Conservation (phyloP, 2,888 invertebrate species). For the Heteromurus nitidus region DNA sequence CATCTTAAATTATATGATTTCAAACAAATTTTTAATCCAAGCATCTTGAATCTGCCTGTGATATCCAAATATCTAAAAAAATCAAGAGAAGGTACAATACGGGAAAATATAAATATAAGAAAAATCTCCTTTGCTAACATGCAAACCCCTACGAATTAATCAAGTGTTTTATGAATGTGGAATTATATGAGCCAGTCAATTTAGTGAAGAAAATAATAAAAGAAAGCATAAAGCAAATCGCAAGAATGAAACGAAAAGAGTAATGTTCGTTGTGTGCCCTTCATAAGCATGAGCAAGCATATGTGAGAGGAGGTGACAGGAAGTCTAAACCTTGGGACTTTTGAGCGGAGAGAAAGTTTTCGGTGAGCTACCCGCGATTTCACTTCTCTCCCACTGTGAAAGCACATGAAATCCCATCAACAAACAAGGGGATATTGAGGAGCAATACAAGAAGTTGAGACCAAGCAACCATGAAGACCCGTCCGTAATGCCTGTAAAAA, state of each 20-base stretch:
- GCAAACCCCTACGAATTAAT: not conserved
- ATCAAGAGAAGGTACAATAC: not conserved
- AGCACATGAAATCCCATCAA: conserved; percentile 56
- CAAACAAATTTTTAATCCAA: conserved; percentile 17
- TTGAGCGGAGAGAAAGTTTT: not conserved
- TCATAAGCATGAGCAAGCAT: no score
- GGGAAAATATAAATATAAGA: conserved; percentile 2
- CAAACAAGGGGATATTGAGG: not conserved
- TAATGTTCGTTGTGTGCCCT: no score
- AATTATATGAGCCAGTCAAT: no score
- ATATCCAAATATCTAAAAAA: conserved; percentile 51
- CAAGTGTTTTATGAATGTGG: no score
- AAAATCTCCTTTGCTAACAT: not conserved
- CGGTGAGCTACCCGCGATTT: not conserved
- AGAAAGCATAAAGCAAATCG: no score
- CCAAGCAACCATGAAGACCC: conserved; percentile 57
- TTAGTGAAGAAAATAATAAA: not conserved
- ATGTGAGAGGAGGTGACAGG: no score
- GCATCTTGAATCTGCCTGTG: conserved; percentile 62
- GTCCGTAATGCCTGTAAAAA: not conserved
- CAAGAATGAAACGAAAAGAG: no score
- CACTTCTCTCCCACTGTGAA: conserved; percentile 30
- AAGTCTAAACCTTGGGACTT: not conserved
- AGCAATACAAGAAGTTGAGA: conserved; percentile 26
- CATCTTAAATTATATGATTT: no score